Evolutionary conservation across 1,140 invertebrate genomes (phyloP), one percentile per base, ranked within the genome.

Genomic region (Leptonema lineaticorne): DNA sequence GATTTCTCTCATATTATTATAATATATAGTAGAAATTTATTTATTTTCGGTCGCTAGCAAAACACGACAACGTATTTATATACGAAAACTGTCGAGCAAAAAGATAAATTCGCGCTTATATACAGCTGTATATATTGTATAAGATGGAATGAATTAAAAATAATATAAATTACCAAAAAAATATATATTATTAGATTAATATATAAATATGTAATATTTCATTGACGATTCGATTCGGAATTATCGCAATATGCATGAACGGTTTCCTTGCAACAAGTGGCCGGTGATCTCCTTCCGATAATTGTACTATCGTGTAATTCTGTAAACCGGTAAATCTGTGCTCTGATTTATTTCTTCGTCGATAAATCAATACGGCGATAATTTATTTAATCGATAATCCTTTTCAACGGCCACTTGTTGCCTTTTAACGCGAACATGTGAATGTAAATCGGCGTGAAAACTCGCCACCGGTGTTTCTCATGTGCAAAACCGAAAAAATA

Each of bases 361-460:
- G 14, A 53, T 53, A 53, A 53, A 53, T 53, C 50, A 53, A 53
- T 24, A 24, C 50, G 24, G 50, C 27, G 50, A 53, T 53, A 53
- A 53, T 53, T 53, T 53, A 53, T 53, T 53, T 24, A 53, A 53
- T 53, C 50, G 50, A 53, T 53, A 53, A 53, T 53, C 50, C 50
- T 53, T 53, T 53, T 53, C 50, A 53, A 53, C 50, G 50, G 50
- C 20, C 50, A 53, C 20, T 53, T 53, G 22, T 53, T 53, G 22
- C 18, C 20, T 53, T 2, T 53, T 53, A 53, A 53, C 50, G 50
- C 50, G 50, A 22, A 26, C 20, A 22, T 41, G 37, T 41, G 37
- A 3, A 41, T 41, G 37, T 41, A 41, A 41, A 41, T 41, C 37
- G 37, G 1, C 2, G 16, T 16, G 9, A 16, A 41, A 41, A 41